phyloP scores from a whole-genome alignment of 2,888 invertebrate species.

The Nomada ferruginata region DNA sequence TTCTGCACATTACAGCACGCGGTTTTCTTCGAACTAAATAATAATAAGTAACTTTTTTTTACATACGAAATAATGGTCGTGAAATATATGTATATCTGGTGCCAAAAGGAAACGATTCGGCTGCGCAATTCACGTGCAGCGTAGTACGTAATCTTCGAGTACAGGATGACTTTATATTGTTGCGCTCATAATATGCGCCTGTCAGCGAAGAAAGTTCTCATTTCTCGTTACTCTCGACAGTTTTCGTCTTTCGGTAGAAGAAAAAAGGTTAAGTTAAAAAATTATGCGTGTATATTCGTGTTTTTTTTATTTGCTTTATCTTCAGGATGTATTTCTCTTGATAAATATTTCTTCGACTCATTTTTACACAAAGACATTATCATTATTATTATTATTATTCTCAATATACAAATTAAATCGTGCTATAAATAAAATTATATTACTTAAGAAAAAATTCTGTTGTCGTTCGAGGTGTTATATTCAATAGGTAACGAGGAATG shows the following conservation, averaged over 20 bases:
- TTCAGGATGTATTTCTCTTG: slow-evolving; percentile 73
- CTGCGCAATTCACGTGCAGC: background rate
- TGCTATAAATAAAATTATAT: slow-evolving; percentile 64
- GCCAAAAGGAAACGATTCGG: background rate
- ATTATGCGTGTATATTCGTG: slow-evolving; percentile 47
- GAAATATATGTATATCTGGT: background rate
- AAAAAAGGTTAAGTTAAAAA: slow-evolving; percentile 53
- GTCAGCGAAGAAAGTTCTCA: background rate
- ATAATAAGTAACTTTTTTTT: background rate
- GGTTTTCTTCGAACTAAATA: background rate
- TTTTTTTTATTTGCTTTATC: slow-evolving; percentile 63
- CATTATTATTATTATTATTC: slow-evolving; percentile 13
- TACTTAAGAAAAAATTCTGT: slow-evolving; percentile 47
- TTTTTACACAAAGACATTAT: slow-evolving; percentile 74
- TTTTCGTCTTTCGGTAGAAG: slow-evolving; percentile 21
- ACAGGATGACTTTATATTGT: background rate
- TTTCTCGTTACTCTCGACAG: slow-evolving; percentile 34
- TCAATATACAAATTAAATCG: slow-evolving; percentile 69
- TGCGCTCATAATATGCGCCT: background rate
- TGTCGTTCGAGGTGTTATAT: slow-evolving; percentile 43
- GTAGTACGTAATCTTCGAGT: background rate
- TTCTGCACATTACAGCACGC: slow-evolving; percentile 40
- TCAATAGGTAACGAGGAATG: slow-evolving; percentile 69
- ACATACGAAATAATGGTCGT: slow-evolving; percentile 24
- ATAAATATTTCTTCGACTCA: slow-evolving; percentile 78